Conservation (phyloP, 37 sponge, comb jelly and placozoan species). For the Oopsacas minuta region DNA sequence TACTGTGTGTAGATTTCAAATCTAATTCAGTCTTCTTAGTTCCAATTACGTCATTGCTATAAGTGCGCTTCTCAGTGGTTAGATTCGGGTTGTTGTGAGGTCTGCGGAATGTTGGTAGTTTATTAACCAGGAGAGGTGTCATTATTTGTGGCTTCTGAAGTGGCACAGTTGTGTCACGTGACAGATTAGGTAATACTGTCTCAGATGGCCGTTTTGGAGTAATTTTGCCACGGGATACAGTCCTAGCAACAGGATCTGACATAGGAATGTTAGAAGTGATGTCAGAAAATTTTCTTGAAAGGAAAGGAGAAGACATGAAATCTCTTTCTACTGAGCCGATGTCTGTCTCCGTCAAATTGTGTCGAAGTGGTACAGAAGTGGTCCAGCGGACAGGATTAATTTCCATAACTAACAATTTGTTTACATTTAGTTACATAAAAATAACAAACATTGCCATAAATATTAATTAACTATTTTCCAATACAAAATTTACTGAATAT, state of each 20-base stretch:
- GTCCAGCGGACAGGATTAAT: background rate
- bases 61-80: background rate
- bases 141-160: background rate
- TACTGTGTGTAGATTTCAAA: background rate
- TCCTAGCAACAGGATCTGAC: background rate
- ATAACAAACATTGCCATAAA: background rate
- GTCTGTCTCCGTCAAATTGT: background rate
- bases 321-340: background rate
- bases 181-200: background rate
- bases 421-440: background rate
- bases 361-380: background rate
- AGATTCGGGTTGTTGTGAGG: slow-evolving; percentile 15
- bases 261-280: background rate
- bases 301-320: background rate
- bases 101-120: background rate
- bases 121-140: background rate
- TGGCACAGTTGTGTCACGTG: background rate
- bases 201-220: background rate
- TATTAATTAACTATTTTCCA: slow-evolving; percentile 45
- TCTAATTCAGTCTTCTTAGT: background rate
- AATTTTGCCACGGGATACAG: background rate
- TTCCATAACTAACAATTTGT: background rate
- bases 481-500: slow-evolving; percentile 76
- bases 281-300: background rate
- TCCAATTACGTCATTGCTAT: background rate